Conservation (phyloP, 2,113 vertebrate species). For the Corythaixoides concolor region DNA sequence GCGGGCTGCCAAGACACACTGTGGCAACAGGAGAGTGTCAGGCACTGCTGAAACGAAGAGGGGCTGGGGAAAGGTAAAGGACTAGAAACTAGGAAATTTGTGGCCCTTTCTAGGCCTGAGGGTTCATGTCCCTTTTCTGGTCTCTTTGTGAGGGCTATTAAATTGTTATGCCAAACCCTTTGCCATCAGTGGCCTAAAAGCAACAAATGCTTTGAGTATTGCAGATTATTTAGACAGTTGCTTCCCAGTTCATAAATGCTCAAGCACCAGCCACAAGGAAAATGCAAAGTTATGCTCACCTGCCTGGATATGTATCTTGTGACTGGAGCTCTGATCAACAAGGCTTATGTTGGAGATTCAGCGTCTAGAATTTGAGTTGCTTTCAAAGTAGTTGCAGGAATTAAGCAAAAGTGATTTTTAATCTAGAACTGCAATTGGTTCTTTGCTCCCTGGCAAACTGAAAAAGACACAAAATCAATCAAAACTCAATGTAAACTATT, state of each 20-base stretch:
- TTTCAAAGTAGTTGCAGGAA: background rate
- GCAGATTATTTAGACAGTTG: background rate
- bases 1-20: background rate
- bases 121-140: background rate
- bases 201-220: background rate
- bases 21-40: background rate
- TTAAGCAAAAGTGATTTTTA: slow-evolving; percentile 33
- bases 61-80: background rate
- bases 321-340: background rate
- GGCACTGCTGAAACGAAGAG: background rate
- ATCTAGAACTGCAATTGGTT: background rate
- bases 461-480: slow-evolving; percentile 47
- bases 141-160: background rate
- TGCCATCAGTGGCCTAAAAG: background rate
- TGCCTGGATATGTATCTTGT: background rate
- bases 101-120: background rate
- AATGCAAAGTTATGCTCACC: background rate
- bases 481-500: slow-evolving; percentile 8
- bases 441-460: background rate
- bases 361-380: background rate
- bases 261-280: background rate
- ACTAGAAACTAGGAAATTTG: background rate
- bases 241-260: background rate
- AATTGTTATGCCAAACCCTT: background rate
- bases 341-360: background rate